phyloP scores from a whole-genome alignment of 2,888 invertebrate species.

The Pseudoips prasinana region DNA sequence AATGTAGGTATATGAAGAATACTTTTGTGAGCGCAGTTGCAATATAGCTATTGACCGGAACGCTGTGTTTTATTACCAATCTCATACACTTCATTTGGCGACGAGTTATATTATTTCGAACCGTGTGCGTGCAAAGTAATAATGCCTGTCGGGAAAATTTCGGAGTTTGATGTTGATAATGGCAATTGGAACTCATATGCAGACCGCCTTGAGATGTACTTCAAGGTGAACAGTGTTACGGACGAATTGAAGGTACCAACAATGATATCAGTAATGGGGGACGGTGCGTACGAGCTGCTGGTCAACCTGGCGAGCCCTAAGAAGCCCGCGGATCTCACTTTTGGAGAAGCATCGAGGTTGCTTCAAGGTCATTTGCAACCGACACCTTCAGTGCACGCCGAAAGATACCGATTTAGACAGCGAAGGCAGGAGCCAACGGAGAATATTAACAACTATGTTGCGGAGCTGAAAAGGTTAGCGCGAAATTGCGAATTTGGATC shows the following conservation, averaged over 20 bases:
- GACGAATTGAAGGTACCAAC: constrained; percentile 18
- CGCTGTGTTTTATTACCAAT: too few relatives aligned
- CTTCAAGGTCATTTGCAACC: constrained; percentile 3
- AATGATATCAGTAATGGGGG: constrained; percentile 17
- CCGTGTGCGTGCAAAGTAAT: too few relatives aligned
- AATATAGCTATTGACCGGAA: too few relatives aligned
- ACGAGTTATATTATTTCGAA: too few relatives aligned
- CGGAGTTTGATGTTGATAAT: background rate
- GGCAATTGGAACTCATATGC: constrained; percentile 8
- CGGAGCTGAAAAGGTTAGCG: constrained; percentile 7
- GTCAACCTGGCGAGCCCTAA: constrained; percentile 17
- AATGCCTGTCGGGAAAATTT: background rate
- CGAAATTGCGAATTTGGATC: constrained; percentile 6
- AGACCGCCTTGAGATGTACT: constrained; percentile 21
- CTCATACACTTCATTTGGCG: too few relatives aligned
- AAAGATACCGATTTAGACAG: constrained; percentile 8
- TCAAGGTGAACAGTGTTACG: constrained; percentile 16
- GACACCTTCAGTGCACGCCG: constrained; percentile 4
- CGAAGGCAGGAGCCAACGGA: background rate
- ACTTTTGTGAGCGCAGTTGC: too few relatives aligned
- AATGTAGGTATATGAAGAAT: too few relatives aligned
- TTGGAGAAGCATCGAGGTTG: constrained; percentile 2
- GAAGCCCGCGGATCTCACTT: constrained; percentile 14
- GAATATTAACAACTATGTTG: constrained; percentile 1
- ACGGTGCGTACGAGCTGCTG: constrained; percentile 20